phyloP scores from a whole-genome alignment of 2,888 invertebrate genomes.

The Dyspetes luteomarginatus region DNA sequence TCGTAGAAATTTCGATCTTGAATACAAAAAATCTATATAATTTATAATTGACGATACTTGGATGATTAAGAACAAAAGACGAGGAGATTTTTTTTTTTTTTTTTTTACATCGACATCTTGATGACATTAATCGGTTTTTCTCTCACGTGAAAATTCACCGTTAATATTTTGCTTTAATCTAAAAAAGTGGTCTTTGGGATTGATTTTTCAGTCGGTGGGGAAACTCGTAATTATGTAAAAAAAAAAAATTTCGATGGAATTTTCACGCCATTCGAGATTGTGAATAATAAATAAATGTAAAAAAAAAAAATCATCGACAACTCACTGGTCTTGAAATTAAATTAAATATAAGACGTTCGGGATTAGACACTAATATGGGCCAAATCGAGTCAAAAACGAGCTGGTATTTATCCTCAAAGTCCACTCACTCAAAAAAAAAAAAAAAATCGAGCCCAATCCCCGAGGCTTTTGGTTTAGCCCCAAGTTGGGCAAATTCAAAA shows the following conservation, averaged over 20 bases:
- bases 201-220: conserved; percentile 46
- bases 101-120: not conserved
- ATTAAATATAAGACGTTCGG: not conserved
- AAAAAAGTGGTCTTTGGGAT: conserved; percentile 58
- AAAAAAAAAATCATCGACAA: not conserved
- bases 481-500: conserved; percentile 13
- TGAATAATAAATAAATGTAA: not conserved
- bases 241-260: conserved; percentile 16
- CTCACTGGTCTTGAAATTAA: not conserved
- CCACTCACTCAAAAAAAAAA: not conserved
- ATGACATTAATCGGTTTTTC: not conserved
- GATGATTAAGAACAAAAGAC: conserved; percentile 37
- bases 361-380: not conserved
- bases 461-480: not conserved
- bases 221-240: conserved; percentile 22
- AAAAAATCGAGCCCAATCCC: not conserved
- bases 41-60: conserved; percentile 61
- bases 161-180: not conserved
- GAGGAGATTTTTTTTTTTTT: not conserved
- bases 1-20: conserved; percentile 36
- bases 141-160: conserved; percentile 2
- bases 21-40: conserved; percentile 38
- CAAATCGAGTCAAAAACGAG: not conserved
- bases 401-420: not conserved
- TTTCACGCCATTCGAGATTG: conserved; percentile 19